Evolutionary conservation across 2,113 vertebrate species (phyloP), one percentile per base, ranked within the genome.

Genomic region (Elachura formosa): DNA sequence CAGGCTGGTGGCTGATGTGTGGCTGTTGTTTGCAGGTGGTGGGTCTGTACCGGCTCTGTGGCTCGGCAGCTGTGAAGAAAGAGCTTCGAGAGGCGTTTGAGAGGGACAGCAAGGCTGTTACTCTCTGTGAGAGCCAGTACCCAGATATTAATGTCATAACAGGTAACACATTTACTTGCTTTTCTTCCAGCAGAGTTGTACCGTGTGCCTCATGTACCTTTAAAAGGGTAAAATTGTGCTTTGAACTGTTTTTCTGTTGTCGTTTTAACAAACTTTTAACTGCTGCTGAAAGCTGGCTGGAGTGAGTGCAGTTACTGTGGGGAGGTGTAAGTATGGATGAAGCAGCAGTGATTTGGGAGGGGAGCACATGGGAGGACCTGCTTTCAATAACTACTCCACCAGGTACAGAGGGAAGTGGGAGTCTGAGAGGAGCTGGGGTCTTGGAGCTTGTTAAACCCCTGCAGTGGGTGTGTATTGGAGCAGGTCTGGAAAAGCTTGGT

Each of bases 101-200:
- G 97, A 98, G 97, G 84, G 98, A 99, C 97, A 99, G 99, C 96
- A 97, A 98, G 58, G 97, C 97, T 14, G 98, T 99, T 40, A 98
- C 98, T 67, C 98, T 99, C 66, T 98, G 98, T 63, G 99, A 99
- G 97, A 99, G 97, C 97, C 98, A 97, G 52, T 99, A 99, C 93
- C 99, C 99, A 1, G 99, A 99, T 94, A 98, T 99, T 89, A 99
- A 99, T 83, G 99, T 99, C 97, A 99, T 99, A 93, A 99, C 99
- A 99, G 99, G 99, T 99, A 99, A 98, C 26, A 24, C n/a, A 12
- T 33, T 54, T 72, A 29, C 63, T 84, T 95, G 58, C 61, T 89
- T 91, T 71, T 71, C 52, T 68, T 69, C 14, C 40, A 7, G 12
- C 26, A 13, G 46, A 24, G 22, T n/a, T 33, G 15, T 36, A 38